Conservation (phyloP, 2,797 vertebrate species). For the Petrocephalus sullivani region DNA sequence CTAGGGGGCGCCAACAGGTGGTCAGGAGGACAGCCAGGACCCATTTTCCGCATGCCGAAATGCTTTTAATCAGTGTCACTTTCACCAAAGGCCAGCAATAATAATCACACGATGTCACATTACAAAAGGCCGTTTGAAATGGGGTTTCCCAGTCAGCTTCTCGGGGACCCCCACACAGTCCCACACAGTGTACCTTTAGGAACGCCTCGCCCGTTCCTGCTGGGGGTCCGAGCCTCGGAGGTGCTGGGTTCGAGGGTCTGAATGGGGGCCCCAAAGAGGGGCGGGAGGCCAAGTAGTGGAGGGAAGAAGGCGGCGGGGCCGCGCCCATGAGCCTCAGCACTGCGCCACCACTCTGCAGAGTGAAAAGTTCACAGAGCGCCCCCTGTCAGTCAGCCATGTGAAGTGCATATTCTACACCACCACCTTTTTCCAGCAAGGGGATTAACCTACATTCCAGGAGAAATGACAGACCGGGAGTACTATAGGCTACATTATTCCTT, state of each 20-base stretch:
- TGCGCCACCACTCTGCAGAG: constrained; percentile 88
- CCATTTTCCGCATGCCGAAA: not conserved
- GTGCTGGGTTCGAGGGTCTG: constrained; percentile 82
- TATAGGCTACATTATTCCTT: not conserved
- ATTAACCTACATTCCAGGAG: not conserved
- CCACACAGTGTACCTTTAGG: constrained; percentile 73
- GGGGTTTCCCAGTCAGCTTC: not conserved
- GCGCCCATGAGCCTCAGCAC: constrained; percentile 77
- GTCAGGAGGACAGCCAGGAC: not conserved
- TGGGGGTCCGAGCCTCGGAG: constrained; percentile 75
- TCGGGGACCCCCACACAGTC: not conserved
- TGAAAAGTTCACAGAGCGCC: not conserved
- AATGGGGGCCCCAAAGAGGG: constrained; percentile 79
- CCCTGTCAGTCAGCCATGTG: not conserved
- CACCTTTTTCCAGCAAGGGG: not conserved
- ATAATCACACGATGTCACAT: not conserved
- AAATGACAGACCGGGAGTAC: not conserved
- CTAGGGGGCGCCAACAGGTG: constrained; percentile 53
- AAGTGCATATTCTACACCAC: not conserved
- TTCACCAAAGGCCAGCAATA: not conserved
- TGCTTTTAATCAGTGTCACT: not conserved
- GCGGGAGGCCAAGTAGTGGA: constrained; percentile 83
- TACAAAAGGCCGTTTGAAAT: not conserved
- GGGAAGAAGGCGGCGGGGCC: constrained; percentile 82
- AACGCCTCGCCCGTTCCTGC: constrained; percentile 74